Evolutionary conservation across 2,113 vertebrate genomes (phyloP).

Genomic region (Raphicerus campestris): DNA sequence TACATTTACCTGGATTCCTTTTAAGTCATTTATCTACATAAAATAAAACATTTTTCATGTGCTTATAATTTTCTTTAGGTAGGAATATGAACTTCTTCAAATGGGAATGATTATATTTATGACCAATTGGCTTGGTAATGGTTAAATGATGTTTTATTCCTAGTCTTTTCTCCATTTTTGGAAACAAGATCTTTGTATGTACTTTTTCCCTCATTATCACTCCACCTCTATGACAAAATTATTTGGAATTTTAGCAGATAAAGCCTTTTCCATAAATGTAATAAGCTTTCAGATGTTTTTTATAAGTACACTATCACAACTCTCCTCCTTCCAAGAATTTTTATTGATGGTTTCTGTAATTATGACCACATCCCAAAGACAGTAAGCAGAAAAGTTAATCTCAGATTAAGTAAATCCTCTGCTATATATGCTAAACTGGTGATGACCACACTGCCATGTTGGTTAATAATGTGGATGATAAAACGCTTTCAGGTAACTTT

Average conservation of each 20-base stretch:
- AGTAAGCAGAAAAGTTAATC: background rate
- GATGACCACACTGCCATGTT: background rate
- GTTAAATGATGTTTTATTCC: background rate
- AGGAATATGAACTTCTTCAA: background rate
- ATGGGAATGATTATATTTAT: background rate
- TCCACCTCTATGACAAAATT: background rate
- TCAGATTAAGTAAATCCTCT: background rate
- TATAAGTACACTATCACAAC: background rate
- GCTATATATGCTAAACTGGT: background rate
- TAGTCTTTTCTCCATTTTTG: background rate
- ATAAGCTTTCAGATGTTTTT: constrained; percentile 27
- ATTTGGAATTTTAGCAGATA: background rate
- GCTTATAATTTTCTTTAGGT: background rate
- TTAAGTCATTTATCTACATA: background rate
- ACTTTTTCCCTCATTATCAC: constrained; percentile 29
- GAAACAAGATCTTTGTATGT: constrained; percentile 37
- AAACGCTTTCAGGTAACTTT: background rate
- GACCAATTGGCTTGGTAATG: background rate
- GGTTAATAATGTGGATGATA: background rate
- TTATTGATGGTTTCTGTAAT: background rate
- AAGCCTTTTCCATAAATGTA: background rate
- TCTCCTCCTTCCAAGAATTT: background rate
- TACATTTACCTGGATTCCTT: background rate
- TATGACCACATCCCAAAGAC: background rate
- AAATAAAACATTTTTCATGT: background rate